Percentiles rank a stretch among this genome's conserved stretches.
These are phyloP conservation scores for Drosophila infuscata DNA, from an alignment of 2,888 invertebrate genomes.

Conservation along the genomic window DNA sequence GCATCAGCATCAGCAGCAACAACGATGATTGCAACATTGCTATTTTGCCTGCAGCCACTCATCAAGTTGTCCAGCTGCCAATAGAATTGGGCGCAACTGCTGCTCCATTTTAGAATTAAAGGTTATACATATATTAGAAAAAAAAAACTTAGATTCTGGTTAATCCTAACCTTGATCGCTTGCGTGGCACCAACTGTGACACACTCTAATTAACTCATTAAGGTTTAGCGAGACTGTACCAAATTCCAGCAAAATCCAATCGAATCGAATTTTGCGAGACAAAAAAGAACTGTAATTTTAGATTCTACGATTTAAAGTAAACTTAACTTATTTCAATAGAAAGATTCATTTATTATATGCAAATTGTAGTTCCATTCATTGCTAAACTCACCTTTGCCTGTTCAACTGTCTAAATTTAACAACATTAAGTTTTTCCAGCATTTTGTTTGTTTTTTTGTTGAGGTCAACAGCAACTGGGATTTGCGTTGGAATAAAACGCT, in stretches of 20 bases:
- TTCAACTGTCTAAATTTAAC: background rate
- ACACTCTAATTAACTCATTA: background rate
- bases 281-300: background rate
- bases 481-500: background rate
- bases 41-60: constrained; percentile 43
- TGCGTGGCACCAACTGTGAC: background rate
- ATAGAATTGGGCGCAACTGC: constrained; percentile 56
- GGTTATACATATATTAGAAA: background rate
- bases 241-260: background rate
- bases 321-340: background rate
- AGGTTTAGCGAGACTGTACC: background rate
- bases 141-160: constrained; percentile 7
- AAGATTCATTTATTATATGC: background rate
- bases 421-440: background rate
- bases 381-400: background rate
- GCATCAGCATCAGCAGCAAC: constrained; percentile 10
- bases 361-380: constrained; percentile 1
- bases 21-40: constrained; percentile 54
- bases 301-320: background rate
- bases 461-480: background rate
- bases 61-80: constrained; percentile 52
- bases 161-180: constrained; percentile 12
- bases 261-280: background rate
- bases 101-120: constrained; percentile 32
- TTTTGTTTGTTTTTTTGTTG: background rate